Evolutionary conservation across 2,797 vertebrate genomes (phyloP).

Genomic region (Scomberomorus guttatus): DNA sequence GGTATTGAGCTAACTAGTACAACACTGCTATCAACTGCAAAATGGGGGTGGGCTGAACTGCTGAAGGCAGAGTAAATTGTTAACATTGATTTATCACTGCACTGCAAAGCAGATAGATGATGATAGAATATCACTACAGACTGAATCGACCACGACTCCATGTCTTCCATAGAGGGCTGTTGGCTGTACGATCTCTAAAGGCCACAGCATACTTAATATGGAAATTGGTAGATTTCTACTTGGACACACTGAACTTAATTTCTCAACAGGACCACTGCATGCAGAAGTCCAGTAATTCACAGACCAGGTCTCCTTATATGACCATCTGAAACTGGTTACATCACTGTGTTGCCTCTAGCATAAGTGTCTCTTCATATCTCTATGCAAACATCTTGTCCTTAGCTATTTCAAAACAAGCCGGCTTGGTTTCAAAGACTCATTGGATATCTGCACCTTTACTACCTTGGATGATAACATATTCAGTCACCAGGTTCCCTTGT

Average conservation of each 20-base stretch:
- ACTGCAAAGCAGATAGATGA: neutral
- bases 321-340: neutral
- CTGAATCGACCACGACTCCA: neutral
- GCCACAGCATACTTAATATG: neutral
- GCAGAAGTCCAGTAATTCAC: neutral
- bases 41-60: neutral
- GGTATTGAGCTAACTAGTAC: slow-evolving; percentile 5
- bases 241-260: neutral
- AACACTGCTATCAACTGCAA: neutral
- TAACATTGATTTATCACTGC: neutral
- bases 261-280: neutral
- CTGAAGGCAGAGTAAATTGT: neutral
- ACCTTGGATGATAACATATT: too few species aligned
- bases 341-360: neutral
- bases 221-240: neutral
- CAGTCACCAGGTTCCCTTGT: too few species aligned
- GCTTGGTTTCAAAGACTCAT: neutral
- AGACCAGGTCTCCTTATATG: neutral
- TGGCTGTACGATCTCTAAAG: neutral
- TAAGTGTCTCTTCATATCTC: neutral
- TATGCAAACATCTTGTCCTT: neutral
- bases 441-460: too few species aligned
- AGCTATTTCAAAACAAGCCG: neutral
- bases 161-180: neutral
- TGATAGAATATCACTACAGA: neutral